Conservation (phyloP, 2,113 vertebrate genomes). For the Antechinus flavipes region DNA sequence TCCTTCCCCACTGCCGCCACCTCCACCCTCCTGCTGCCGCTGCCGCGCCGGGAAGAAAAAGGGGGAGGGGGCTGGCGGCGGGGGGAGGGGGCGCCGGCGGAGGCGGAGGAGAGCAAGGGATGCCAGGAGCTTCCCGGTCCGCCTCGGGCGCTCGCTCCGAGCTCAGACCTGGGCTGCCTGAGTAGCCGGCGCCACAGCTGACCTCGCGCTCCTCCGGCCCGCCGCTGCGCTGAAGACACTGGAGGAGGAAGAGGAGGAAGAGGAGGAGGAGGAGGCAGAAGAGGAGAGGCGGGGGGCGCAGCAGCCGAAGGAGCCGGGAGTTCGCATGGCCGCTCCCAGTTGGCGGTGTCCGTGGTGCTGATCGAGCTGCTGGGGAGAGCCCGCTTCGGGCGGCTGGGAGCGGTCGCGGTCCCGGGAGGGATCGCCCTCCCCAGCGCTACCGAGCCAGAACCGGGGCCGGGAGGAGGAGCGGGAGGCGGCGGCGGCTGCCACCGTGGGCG, state of each 20-base stretch:
- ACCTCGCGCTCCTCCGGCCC: constrained; percentile 39
- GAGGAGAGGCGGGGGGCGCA: neutral
- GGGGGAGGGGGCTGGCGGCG: neutral
- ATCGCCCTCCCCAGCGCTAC: neutral
- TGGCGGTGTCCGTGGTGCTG: constrained; percentile 27
- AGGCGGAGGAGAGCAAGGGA: constrained; percentile 50
- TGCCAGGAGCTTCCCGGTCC: constrained; percentile 34
- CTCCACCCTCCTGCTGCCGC: constrained; percentile 30
- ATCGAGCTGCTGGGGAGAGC: constrained; percentile 37
- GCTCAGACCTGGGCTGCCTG: constrained; percentile 49
- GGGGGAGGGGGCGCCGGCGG: constrained; percentile 47
- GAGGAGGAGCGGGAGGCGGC: constrained; percentile 6
- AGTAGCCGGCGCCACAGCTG: constrained; percentile 53
- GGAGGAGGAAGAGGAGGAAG: neutral
- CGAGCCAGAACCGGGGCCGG: constrained; percentile 27
- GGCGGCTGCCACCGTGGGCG: constrained; percentile 59
- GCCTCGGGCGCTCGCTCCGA: constrained; percentile 37
- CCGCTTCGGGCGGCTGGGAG: constrained; percentile 58
- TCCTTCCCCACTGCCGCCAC: neutral
- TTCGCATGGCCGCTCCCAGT: constrained; percentile 70
- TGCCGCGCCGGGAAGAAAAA: neutral
- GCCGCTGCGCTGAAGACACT: neutral
- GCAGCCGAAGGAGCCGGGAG: neutral
- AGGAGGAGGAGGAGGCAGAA: neutral
- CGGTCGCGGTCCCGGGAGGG: neutral